Conservation (phyloP, 2,797 vertebrate species). For the Poecilia gillii region DNA sequence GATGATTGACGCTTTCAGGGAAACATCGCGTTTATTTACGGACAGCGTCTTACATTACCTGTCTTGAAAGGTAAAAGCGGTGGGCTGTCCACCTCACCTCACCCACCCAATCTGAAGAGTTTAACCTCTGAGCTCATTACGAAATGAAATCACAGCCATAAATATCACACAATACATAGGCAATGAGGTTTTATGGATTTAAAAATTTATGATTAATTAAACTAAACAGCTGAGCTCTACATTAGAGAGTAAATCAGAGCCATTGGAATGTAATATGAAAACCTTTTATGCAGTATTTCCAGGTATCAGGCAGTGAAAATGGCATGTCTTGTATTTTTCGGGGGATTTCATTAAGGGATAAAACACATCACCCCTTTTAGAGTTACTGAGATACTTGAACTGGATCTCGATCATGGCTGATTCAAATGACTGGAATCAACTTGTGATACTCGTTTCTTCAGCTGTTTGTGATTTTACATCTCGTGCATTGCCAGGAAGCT, state of each 20-base stretch:
- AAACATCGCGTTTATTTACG: constrained; percentile 1
- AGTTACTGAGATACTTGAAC: not conserved
- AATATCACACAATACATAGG: not conserved
- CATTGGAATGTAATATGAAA: not conserved
- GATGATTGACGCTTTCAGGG: constrained; percentile 17
- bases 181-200: not conserved
- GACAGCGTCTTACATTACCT: not conserved
- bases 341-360: not conserved
- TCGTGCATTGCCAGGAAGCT: not conserved
- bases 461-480: not conserved
- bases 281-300: not conserved
- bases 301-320: not conserved
- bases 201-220: not conserved
- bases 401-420: not conserved
- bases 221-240: not conserved
- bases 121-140: not conserved
- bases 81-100: not conserved
- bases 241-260: not conserved
- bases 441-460: not conserved
- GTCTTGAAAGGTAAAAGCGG: not conserved
- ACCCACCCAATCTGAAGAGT: not conserved
- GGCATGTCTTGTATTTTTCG: not conserved
- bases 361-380: not conserved
- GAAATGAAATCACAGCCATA: not conserved
- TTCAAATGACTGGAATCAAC: not conserved